Evolutionary conservation across 2,797 vertebrate species (phyloP), one percentile per base, ranked within the genome.

Genomic region (Acropternis orthonyx): DNA sequence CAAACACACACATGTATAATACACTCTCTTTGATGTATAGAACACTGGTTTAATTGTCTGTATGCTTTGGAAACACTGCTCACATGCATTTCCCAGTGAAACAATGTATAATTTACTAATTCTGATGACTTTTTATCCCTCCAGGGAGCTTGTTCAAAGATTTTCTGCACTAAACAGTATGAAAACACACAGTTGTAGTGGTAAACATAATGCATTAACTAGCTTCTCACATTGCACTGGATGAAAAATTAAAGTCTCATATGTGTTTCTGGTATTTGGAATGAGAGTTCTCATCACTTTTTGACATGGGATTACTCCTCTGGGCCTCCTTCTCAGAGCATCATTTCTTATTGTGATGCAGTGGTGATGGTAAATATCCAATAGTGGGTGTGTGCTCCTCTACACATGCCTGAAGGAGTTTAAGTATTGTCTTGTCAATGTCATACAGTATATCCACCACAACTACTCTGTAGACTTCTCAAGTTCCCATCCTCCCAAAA

Each of bases 231-330:
- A 59, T 41, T 62, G 14, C 48, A 51, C 8, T 84, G 72, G 46
- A 87, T 51, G 36, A 75, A 94, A 93, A 92, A 89, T 26, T 66
- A 92, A 37, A 41, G 44, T 91, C 91, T 92, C 89, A 77, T 78
- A 74, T 43, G 91, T 62, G 12, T 89, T 93, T 83, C 72, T 95
- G 84, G 76, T 74, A 87, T 95, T 95, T 95, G 30, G 49, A 94
- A 59, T 85, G 80, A 85, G 56, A 89, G 39, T 91, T 91, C 76
- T 93, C 44, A 80, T 91, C 86, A 61, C 20, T 92, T 96, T 93
- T 83, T 91, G 81, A 89, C 46, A 22, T 49, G 7, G 9, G 30
- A 96, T 96, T 93, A 89, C 37, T 89, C 92, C 81, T 94, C 61
- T 89, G 89, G 56, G 93, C 9, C 65, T 95, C 61, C 49, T 91